Percentiles rank a stretch among this genome's conserved stretches.
Conservation (phyloP, 2,888 invertebrate species). For the Drosophila borealis region DNA sequence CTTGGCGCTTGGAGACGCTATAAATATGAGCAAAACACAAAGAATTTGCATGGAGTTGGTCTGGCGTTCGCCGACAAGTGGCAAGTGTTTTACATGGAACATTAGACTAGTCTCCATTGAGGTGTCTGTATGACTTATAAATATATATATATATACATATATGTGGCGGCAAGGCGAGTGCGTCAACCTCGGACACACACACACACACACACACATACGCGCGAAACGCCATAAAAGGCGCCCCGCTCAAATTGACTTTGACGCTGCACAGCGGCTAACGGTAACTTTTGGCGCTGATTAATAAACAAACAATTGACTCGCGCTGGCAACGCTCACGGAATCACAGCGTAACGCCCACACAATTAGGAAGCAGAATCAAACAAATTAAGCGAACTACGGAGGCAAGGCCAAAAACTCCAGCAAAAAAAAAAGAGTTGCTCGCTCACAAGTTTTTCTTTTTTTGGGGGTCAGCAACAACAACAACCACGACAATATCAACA, state of each 20-base stretch:
- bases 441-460: conserved; percentile 40
- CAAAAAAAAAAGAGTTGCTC: conserved; percentile 43
- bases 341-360: conserved; percentile 69
- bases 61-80: conserved; percentile 1
- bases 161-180: conserved; percentile 53
- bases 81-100: conserved; percentile 44
- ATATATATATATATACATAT: neutral
- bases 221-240: conserved; percentile 41
- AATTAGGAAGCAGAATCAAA: conserved; percentile 66
- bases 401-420: conserved; percentile 41
- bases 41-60: conserved; percentile 43
- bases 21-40: conserved; percentile 21
- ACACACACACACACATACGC: conserved; percentile 18
- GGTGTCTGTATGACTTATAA: conserved; percentile 16
- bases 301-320: conserved; percentile 59
- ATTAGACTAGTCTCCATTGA: conserved; percentile 40
- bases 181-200: conserved; percentile 65
- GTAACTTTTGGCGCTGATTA: conserved; percentile 62
- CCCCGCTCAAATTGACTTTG: conserved; percentile 49
- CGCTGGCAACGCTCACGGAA: conserved; percentile 59
- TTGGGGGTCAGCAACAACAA: conserved; percentile 52
- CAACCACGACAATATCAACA: conserved; percentile 12
- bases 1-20: conserved; percentile 22
- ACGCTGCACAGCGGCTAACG: conserved; percentile 50
- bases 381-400: conserved; percentile 31